Base-by-base conservation (phyloP, 2,113 vertebrate genomes). In the Pseudorhombus dupliciocellatus region DNA sequence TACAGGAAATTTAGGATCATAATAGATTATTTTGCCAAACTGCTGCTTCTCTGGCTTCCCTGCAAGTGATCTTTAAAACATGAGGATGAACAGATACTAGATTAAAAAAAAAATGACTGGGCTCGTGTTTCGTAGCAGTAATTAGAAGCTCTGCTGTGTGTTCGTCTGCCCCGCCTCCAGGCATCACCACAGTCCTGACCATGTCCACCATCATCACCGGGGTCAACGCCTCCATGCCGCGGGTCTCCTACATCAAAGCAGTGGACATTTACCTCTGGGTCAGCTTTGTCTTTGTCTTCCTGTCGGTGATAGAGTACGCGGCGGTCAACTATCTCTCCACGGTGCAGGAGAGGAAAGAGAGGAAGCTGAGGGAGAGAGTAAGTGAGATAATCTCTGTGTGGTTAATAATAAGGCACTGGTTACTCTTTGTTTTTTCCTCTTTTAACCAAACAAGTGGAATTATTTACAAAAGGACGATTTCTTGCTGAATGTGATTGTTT, bases 261-360 rank as follows among this genome's bases (percentile, higher is more conserved):
- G 97, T 99, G 91, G 97, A 99, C 91, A 95, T 99, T 84, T 97
- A 97, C 91, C 94, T 99, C 64, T 98, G 97, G 97, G 96, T 98
- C 93, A 99, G 97, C 87, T 99, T 99, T 52, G 97, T 99, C 73
- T 99, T 99, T 5, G 97, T 99, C 82, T 99, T 99, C 89, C 95
- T 99, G 52, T 99, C 97, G 0, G 97, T 99, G 84, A 88, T 99
- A 86, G 97, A 99, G 84, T 98, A 99, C 0, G 97, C 97, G 1
- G 94, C 93, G 0, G 93, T 95, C 67, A 95, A 95, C 83, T 95
- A 95, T 83, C 88, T 95, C 75, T 94, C 93, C 71, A 95, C 94
- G 0, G 91, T 94, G 3, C 93, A 94, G 89, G 93, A 94, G 86
- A 91, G 93, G 69, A 91, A 92, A 86, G 93, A 94, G 81, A 91